Conservation (phyloP, 2,113 vertebrate genomes). For the Cinclus mexicanus region DNA sequence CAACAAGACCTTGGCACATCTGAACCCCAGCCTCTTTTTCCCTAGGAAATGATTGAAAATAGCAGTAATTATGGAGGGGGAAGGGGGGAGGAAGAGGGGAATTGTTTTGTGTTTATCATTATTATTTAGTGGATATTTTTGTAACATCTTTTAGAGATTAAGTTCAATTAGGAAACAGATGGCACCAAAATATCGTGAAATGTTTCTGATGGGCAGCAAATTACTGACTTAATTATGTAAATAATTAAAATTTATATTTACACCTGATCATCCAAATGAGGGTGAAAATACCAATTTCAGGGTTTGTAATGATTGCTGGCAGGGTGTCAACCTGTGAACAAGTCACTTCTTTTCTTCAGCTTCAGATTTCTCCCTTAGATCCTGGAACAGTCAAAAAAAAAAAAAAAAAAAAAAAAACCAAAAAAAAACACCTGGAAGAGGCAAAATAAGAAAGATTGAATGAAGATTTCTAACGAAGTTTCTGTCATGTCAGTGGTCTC, state of each 20-base stretch:
- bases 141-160: conserved; percentile 77
- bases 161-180: conserved; percentile 80
- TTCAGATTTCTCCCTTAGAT: background rate
- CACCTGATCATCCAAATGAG: conserved; percentile 75
- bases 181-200: conserved; percentile 74
- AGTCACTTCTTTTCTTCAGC: background rate
- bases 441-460: background rate
- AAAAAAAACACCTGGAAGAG: background rate
- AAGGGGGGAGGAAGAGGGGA: background rate
- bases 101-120: conserved; percentile 47
- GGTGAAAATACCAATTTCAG: conserved; percentile 73
- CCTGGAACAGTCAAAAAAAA: background rate
- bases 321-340: conserved; percentile 29
- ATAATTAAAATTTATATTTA: conserved; percentile 82
- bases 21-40: background rate
- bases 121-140: conserved; percentile 70
- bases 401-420: background rate
- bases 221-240: conserved; percentile 78
- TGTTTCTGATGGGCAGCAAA: conserved; percentile 74
- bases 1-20: background rate
- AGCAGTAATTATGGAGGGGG: background rate
- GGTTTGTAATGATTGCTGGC: conserved; percentile 56
- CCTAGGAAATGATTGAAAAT: background rate
- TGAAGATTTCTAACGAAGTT: background rate
- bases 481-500: background rate